Evolutionary conservation across 35 echinoderm and acorn worm species (phyloP).

Genomic region (Anneissia japonica): DNA sequence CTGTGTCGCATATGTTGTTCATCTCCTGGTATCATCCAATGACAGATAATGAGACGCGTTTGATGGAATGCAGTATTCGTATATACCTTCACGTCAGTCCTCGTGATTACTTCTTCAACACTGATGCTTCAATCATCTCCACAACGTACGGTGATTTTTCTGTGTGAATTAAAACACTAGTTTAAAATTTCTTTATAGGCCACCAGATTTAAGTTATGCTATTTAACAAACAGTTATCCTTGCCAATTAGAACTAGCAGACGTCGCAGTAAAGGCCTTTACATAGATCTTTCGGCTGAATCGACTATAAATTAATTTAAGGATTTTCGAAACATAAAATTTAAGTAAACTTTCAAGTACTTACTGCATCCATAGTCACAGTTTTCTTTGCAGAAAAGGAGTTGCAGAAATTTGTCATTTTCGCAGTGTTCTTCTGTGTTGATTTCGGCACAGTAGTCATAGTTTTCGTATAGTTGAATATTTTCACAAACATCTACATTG

Average conservation of each 20-base stretch:
- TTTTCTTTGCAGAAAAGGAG: neutral
- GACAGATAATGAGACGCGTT: neutral
- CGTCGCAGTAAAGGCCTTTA: too few species aligned
- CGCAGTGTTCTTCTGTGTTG: neutral
- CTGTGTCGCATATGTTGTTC: neutral
- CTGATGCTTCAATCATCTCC: neutral
- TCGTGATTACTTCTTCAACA: neutral
- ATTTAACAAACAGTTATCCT: too few species aligned
- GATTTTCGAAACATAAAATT: too few species aligned
- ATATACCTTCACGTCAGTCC: neutral
- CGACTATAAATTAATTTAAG: too few species aligned
- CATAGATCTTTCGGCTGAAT: too few species aligned
- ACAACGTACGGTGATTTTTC: neutral
- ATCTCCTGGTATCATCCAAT: neutral
- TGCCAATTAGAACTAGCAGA: too few species aligned
- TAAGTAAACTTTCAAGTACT: neutral
- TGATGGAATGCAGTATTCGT: neutral
- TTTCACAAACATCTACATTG: neutral
- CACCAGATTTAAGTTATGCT: too few species aligned
- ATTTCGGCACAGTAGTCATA: neutral
- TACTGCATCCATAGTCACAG: neutral
- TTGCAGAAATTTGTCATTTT: neutral
- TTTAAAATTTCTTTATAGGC: too few species aligned
- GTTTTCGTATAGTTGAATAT: neutral
- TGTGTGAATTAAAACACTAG: neutral